phyloP scores from a whole-genome alignment of 2,113 vertebrate genomes.

The Mobula birostris region DNA sequence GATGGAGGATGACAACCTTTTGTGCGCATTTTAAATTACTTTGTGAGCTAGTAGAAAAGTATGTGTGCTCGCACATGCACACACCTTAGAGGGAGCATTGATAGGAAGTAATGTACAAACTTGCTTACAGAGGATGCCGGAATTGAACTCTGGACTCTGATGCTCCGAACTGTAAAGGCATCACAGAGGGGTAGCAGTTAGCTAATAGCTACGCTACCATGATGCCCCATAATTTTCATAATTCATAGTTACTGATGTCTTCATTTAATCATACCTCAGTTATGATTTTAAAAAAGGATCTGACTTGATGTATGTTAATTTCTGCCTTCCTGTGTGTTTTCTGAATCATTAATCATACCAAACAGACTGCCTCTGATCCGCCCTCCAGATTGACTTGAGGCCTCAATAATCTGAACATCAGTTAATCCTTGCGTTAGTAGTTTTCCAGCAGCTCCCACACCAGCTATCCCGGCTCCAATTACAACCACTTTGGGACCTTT shows the following conservation, averaged over 20 bases:
- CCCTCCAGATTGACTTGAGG: slow-evolving; percentile 41
- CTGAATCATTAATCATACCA: slow-evolving; percentile 38
- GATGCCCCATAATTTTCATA: not conserved
- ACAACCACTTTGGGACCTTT: slow-evolving; percentile 43
- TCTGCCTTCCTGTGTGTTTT: not conserved
- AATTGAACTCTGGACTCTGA: too few species aligned
- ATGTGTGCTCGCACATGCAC: too few species aligned
- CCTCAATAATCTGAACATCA: slow-evolving; percentile 46
- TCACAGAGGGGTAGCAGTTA: too few species aligned
- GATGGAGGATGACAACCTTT: too few species aligned
- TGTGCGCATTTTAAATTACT: too few species aligned
- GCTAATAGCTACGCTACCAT: too few species aligned
- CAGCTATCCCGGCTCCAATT: slow-evolving; percentile 46
- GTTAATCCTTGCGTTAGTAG: slow-evolving; percentile 42
- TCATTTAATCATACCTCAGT: not conserved
- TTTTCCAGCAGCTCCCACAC: slow-evolving; percentile 43
- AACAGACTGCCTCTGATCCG: slow-evolving; percentile 41
- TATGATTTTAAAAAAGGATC: not conserved
- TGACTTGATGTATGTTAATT: not conserved
- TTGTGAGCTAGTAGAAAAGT: too few species aligned
- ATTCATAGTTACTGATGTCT: not conserved
- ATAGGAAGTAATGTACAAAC: too few species aligned
- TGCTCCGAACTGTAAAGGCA: too few species aligned
- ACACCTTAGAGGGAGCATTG: too few species aligned
- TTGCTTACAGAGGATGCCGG: too few species aligned